These are phyloP conservation scores for Saxicola maurus DNA, from an alignment of 2,797 vertebrate species.

Conservation along the genomic window DNA sequence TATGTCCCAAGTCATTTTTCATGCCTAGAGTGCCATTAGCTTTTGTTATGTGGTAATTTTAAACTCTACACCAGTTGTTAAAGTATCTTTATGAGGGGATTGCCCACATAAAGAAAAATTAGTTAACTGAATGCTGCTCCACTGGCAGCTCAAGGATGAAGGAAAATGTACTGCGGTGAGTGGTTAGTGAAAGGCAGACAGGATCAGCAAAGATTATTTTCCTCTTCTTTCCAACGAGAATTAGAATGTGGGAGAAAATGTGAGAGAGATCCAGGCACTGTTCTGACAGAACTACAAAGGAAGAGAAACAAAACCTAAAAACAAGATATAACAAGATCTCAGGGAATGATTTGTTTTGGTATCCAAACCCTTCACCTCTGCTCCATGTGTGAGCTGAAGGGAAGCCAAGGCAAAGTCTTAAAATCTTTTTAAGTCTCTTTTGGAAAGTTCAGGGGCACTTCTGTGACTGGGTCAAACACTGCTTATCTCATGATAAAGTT, in stretches of 20 bases:
- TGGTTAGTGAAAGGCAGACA: neutral
- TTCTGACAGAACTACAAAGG: neutral
- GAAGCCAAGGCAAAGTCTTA: neutral
- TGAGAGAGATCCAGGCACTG: neutral
- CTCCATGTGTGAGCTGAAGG: neutral
- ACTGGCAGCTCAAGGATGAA: neutral
- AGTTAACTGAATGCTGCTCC: neutral
- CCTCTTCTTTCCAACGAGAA: neutral
- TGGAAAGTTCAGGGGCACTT: neutral
- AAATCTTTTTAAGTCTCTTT: neutral
- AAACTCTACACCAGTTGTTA: neutral
- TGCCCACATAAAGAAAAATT: neutral
- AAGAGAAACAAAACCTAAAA: neutral
- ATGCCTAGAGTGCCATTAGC: neutral
- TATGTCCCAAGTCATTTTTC: neutral
- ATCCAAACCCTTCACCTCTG: neutral
- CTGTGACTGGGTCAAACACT: neutral
- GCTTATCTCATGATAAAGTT: neutral
- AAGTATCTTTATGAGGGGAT: neutral
- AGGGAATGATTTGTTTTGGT: neutral
- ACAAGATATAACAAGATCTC: neutral
- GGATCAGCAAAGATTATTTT: neutral
- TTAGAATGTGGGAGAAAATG: neutral
- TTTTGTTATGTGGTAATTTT: neutral
- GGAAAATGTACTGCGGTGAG: accelerated